Base-by-base conservation (phyloP, 1,140 invertebrate species). In the Medauroidea extradentata region DNA sequence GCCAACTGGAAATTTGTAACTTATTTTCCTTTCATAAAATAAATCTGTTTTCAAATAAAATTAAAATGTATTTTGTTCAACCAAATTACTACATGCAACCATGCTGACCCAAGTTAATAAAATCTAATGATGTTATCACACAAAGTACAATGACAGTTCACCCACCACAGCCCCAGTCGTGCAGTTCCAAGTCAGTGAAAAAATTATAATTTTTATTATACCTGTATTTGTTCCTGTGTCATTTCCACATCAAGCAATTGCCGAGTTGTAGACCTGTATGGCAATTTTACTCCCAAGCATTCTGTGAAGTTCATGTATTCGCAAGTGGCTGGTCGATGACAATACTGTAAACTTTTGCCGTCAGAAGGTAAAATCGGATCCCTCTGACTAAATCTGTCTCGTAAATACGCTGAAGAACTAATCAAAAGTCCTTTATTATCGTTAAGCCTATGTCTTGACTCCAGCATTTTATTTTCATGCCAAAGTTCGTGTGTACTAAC, bases 211-310 rank as follows among this genome's bases (percentile, higher is more conserved):
- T 34, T 5, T 21, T 13, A 59, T 65, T 53, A 59, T 71, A 81
- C 80, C 68, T 75, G 71, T 52, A 85, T 83, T 68, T 88, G 80
- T 51, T 83, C 80, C 63, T 89, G 85, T 23, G 75, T 85, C 18
- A 75, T 75, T 41, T 85, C 83, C 63, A 87, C 86, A n/a, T 86
- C 75, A 59, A 80, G 87, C 14, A 93, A 79, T 64, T 86, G 81
- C n/a, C 89, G 74, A 39, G 89, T 89, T 0, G 90, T 93, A 21
- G 78, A 79, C 1, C 79, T 75, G 69, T 93, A 93, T 2, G 88
- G 83, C 29, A 94, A 72, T 70, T 84, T 86, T 3, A 85, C 83
- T 21, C 90, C 90, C 67, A 94, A 80, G 71, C 91, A 94, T 18
- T 77, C 82, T 0, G 73, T 76, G 62, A 80, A 82, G 44, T 82